Evolutionary conservation across 1,140 invertebrate genomes (phyloP), one percentile per base, ranked within the genome.

Genomic region (Cephus cinctus): DNA sequence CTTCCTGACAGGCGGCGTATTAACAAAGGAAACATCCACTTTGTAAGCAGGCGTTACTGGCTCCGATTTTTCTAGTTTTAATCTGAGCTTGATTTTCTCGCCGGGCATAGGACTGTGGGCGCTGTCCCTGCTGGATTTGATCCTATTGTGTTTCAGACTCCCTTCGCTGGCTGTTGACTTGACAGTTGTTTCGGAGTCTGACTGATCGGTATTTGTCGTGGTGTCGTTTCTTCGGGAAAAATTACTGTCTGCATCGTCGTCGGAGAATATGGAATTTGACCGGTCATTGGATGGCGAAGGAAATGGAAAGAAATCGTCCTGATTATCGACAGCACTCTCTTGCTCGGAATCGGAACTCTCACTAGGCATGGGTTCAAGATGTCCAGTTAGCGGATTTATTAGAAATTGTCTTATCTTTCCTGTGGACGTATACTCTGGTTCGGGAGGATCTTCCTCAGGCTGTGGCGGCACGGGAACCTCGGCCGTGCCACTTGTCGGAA

Each of bases 331-430:
- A 20, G 75, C 73, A 44, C 74, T 77, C 34, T 80, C 78, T 4
- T 73, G 66, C 14, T 76, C 68, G 0, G 75, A 77, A 18, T 77
- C 75, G 9, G 75, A 76, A 35, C 80, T 81, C 52, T 88, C 86
- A 54, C 81, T 86, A 3, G 83, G 82, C 81, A 88, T 85, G 1
- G 88, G 88, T 68, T 94, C 92, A 57, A 95, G 70, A 54, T 89
- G 84, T 9, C 91, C 91, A 4, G 91, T 93, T 51, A 92, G 79
- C 3, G 91, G 91, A 78, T 94, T 95, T 22, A 94, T 90, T 2
- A 94, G 81, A 77, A 89, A 88, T 61, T 89, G 86, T 35, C 84
- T 78, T 43, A 83, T 79, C 57, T 85, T 82, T 1, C 79, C 80
- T 12, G 72, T 69, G 3, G 76, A 78, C 3, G 80, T 81, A 23